Evolutionary conservation across 2,113 vertebrate genomes (phyloP).

Genomic region (Opisthocomus hoazin): DNA sequence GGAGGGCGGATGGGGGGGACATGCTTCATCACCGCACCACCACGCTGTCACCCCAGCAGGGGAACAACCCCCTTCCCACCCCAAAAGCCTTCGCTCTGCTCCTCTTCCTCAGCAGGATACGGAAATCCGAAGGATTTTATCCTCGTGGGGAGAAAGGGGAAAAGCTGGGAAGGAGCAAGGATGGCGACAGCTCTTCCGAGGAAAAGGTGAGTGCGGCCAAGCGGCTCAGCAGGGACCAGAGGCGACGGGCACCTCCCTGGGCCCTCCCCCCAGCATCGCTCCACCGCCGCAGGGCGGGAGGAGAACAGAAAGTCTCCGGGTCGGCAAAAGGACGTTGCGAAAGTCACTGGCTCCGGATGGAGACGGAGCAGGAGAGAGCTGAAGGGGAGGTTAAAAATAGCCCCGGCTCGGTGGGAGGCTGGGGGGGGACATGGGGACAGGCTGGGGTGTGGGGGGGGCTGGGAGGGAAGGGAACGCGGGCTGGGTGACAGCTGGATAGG

Average conservation of each 20-base stretch:
- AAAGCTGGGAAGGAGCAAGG: background rate
- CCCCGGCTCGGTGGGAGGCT: background rate
- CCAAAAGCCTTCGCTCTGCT: background rate
- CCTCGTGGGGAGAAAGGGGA: background rate
- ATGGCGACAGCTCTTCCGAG: background rate
- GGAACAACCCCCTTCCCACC: background rate
- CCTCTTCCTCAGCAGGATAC: background rate
- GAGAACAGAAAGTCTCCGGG: background rate
- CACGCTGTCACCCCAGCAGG: rapidly evolving
- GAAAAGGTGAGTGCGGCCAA: background rate
- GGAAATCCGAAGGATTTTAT: background rate
- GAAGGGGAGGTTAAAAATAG: background rate
- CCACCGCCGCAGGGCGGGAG: background rate
- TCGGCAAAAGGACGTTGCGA: background rate
- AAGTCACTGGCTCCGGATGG: background rate
- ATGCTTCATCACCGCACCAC: rapidly evolving
- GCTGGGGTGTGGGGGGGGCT: too few species aligned
- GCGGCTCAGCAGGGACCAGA: rapidly evolving
- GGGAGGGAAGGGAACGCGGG: background rate
- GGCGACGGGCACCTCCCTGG: background rate
- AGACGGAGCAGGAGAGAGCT: background rate
- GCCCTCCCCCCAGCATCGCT: rapidly evolving
- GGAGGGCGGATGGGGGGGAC: background rate
- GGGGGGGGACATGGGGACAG: background rate
- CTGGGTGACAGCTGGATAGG: background rate